Percentiles rank a stretch among this genome's conserved stretches.
Conservation (phyloP, 2,888 invertebrate genomes). For the Tetranychus piercei region DNA sequence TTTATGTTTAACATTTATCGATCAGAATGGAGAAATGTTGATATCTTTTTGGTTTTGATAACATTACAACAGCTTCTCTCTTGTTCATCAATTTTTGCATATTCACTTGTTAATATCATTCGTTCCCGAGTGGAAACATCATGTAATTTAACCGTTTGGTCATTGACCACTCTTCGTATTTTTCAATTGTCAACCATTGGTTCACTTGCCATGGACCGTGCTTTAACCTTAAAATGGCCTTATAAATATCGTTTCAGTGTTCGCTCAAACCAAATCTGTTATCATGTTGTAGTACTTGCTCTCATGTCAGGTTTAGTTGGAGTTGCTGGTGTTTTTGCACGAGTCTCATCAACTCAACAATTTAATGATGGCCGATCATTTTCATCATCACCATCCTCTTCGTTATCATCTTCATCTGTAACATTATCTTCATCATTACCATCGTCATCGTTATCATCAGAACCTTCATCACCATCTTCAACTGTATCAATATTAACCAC, state of each 20-base stretch:
- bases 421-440: neutral
- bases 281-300: conserved; percentile 39
- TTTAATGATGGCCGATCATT: neutral
- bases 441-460: neutral
- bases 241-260: conserved; percentile 31
- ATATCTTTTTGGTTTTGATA: conserved; percentile 38
- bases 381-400: neutral
- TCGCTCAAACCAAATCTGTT: conserved; percentile 33
- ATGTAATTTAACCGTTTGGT: conserved; percentile 38
- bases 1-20: conserved; percentile 39
- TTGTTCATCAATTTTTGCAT: conserved; percentile 25
- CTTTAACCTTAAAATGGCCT: conserved; percentile 33
- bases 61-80: conserved; percentile 31
- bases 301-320: conserved; percentile 40
- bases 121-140: conserved; percentile 23
- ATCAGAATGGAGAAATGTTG: conserved; percentile 38
- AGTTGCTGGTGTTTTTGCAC: conserved; percentile 38
- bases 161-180: conserved; percentile 38
- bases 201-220: conserved; percentile 37
- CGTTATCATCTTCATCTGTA: neutral
- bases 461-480: conserved; percentile 24
- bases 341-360: conserved; percentile 12
- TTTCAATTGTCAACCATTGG: conserved; percentile 39
- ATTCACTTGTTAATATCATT: conserved; percentile 25
- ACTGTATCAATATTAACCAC: conserved; percentile 23